Conservation (phyloP, 2,797 vertebrate genomes). For the Manis crassicaudata region DNA sequence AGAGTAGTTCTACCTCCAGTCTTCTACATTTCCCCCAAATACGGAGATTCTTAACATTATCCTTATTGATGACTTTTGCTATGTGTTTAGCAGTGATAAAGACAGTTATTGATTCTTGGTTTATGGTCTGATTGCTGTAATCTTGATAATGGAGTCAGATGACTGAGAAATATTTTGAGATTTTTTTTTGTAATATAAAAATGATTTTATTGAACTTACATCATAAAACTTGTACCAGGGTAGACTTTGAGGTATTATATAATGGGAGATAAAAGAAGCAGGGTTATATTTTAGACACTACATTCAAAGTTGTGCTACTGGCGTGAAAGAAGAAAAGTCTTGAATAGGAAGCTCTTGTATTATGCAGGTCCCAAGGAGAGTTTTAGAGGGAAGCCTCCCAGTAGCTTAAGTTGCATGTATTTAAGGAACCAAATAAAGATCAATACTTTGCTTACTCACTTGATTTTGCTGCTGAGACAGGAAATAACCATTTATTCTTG, state of each 20-base stretch:
- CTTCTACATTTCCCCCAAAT: neutral
- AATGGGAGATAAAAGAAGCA: neutral
- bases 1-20: neutral
- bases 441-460: constrained; percentile 38
- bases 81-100: neutral
- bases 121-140: neutral
- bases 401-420: neutral
- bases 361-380: neutral
- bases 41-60: neutral
- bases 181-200: neutral
- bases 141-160: constrained; percentile 4
- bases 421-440: constrained; percentile 33
- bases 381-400: neutral
- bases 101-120: neutral
- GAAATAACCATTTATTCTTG: neutral
- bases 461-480: neutral
- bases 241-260: neutral
- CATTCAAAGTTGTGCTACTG: neutral
- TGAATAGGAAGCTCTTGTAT: neutral
- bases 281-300: neutral
- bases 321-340: neutral
- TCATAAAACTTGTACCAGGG: neutral
- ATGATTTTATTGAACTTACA: neutral
- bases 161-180: neutral
- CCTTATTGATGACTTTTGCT: neutral